Base-by-base conservation (phyloP, 2,797 vertebrate genomes). In the Sebastes melanostomus region DNA sequence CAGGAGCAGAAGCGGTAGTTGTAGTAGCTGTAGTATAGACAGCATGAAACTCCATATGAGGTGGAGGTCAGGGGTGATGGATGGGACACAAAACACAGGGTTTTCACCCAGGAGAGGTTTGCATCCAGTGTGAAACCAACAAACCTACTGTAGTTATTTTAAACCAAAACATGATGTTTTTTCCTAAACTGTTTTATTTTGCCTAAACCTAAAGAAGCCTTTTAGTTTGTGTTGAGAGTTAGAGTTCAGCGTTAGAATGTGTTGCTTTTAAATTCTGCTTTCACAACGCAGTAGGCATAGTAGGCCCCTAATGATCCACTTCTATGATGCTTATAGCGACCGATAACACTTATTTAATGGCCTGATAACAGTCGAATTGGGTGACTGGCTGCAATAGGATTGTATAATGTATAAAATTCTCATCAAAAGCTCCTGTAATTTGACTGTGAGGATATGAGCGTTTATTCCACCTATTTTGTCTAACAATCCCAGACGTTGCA, bases 281-380 rank as follows among this genome's bases (percentile, higher is more conserved):
- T 54, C 52, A 12, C 9, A 54, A 54, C 4, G 52, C 16, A 22
- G n/a, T 54, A 52, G 8, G 46, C 8, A 8, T 52, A 52, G 18
- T 52, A 52, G 18, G 18, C 18, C 46, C 18, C 46, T 52, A 52
- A 52, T 52, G 46, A 52, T 1, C 46, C 46, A 54, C 9, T 11
- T 54, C n/a, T 6, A 22, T 22, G 52, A n/a, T 11, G 52, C 52
- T 54, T 11, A 54, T 54, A 54, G 52, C n/a, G n/a, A 54, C 52
- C n/a, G 10, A 54, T 54, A 22, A 54, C 5, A 4, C 20, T 1
- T 54, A 22, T 22, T 22, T n/a, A 54, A 22, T 54, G 52, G 52
- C n/a, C 1, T 22, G n/a, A 22, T 54, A 54, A 22, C n/a, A 54
- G 52, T 1, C 0, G 7, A 10, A 54, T 0, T 0, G n/a, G n/a